Base-by-base conservation (phyloP, 1,140 invertebrate genomes). In the Berghia stephanieae region DNA sequence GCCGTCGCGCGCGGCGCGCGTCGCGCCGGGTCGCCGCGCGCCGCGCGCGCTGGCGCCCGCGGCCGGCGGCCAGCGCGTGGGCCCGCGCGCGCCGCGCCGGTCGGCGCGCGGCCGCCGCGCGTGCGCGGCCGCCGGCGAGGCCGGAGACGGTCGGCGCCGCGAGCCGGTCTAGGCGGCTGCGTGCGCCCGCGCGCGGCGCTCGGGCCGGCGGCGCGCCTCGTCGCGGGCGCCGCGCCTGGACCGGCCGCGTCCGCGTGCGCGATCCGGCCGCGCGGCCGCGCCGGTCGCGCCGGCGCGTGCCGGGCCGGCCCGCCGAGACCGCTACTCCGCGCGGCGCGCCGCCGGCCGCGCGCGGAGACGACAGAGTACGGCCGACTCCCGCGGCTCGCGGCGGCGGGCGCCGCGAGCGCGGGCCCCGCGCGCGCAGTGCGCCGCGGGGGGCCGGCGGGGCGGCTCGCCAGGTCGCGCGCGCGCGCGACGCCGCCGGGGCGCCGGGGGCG, bases 71-170 rank as follows among this genome's bases (percentile, higher is more conserved):
- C 78, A 24, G 43, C 68, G 10, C 34, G 68, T 18, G 18, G 77
- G 4, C 72, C 72, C 27, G n/a, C n/a, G n/a, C n/a, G n/a, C 76
- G 67, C 66, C 66, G n/a, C 46, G 73, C 1, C 67, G 68, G 46
- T 43, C 67, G 4, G 76, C 68, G 2, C 70, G 70, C 5, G 70
- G 63, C 16, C 73, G 76, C 60, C 36, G 74, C 66, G 63, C 73
- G 1, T 75, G 77, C 38, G 42, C 52, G 60, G 75, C 70, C 21
- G 31, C 75, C 3, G 36, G 60, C n/a, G 2, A 40, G 21, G 36
- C 10, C 13, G 52, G 60, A 55, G 44, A 31, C 16, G 77, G 70
- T 21, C 24, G 68, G 49, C 36, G 69, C 16, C 57, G 68, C 24
- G 36, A 18, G 27, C 69, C 16, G 40, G 43, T 5, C 69, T 63